Evolutionary conservation across 1,140 invertebrate species (phyloP).

Genomic region (Hestina assimilis): DNA sequence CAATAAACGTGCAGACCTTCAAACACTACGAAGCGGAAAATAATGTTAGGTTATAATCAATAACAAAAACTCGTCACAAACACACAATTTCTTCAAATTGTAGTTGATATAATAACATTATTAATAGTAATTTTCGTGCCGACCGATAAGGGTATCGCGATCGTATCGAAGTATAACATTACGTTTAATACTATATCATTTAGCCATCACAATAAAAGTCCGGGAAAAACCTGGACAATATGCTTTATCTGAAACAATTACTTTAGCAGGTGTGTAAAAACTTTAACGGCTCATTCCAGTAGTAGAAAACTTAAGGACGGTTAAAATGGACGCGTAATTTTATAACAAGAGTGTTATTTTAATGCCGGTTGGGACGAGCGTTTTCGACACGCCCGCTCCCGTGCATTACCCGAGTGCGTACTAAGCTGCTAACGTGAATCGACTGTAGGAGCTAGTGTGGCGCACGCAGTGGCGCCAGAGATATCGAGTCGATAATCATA

Average conservation of each 20-base stretch:
- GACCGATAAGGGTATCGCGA: constrained; percentile 16
- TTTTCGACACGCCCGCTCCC: constrained; percentile 40
- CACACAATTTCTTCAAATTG: neutral
- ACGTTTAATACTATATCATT: constrained; percentile 11
- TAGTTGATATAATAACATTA: neutral
- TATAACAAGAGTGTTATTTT: constrained; percentile 38
- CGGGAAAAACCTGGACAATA: constrained; percentile 1
- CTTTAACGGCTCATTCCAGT: constrained; percentile 26
- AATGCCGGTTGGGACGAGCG: constrained; percentile 41
- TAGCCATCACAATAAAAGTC: neutral
- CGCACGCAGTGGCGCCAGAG: constrained; percentile 51
- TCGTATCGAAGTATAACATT: constrained; percentile 13
- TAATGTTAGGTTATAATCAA: neutral
- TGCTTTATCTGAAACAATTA: neutral
- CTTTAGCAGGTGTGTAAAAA: constrained; percentile 10
- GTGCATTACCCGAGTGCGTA: constrained; percentile 50
- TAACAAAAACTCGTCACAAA: constrained; percentile 1
- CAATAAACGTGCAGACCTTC: constrained; percentile 2
- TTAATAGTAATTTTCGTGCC: neutral
- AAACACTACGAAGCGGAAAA: neutral
- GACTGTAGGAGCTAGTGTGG: constrained; percentile 56
- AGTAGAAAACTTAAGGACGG: constrained; percentile 41
- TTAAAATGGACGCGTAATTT: constrained; percentile 46
- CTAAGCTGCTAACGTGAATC: constrained; percentile 57
- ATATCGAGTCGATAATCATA: constrained; percentile 59